Evolutionary conservation across 1,140 invertebrate genomes (phyloP).

Genomic region (Lethrus apterus): DNA sequence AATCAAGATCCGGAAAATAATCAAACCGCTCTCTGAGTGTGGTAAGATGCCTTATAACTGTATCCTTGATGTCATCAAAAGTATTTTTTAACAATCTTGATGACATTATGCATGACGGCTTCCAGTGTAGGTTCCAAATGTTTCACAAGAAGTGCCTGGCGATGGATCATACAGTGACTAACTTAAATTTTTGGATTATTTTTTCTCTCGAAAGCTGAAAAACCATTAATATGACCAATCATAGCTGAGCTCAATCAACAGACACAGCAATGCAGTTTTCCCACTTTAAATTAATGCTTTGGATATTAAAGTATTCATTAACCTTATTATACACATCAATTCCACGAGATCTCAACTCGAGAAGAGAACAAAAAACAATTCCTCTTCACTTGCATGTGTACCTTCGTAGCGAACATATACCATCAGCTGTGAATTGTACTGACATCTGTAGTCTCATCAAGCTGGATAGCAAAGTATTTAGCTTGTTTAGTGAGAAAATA

Average conservation of each 20-base stretch:
- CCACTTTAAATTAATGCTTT: constrained; percentile 23
- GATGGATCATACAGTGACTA: constrained; percentile 26
- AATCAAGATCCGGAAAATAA: too few species aligned
- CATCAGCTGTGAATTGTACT: constrained; percentile 22
- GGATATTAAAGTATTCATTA: constrained; percentile 17
- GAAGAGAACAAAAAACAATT: constrained; percentile 18
- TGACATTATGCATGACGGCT: constrained; percentile 25
- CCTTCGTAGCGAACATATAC: constrained; percentile 24
- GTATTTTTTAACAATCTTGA: constrained; percentile 22
- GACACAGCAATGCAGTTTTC: constrained; percentile 15
- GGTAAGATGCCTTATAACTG: constrained; percentile 19
- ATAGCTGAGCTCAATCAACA: constrained; percentile 16
- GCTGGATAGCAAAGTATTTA: constrained; percentile 15
- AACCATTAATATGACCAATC: constrained; percentile 20
- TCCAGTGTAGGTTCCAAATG: constrained; percentile 25
- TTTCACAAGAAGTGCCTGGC: constrained; percentile 23
- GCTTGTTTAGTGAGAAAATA: constrained; percentile 7
- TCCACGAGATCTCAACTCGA: constrained; percentile 21
- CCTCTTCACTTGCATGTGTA: constrained; percentile 21
- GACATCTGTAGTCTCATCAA: constrained; percentile 18
- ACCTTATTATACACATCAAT: constrained; percentile 20
- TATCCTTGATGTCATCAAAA: constrained; percentile 20
- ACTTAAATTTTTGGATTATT: constrained; percentile 24
- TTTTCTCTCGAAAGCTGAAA: constrained; percentile 18
- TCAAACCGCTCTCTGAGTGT: too few species aligned